phyloP scores from a whole-genome alignment of 1,140 invertebrate species.

The Branchinecta lynchi region DNA sequence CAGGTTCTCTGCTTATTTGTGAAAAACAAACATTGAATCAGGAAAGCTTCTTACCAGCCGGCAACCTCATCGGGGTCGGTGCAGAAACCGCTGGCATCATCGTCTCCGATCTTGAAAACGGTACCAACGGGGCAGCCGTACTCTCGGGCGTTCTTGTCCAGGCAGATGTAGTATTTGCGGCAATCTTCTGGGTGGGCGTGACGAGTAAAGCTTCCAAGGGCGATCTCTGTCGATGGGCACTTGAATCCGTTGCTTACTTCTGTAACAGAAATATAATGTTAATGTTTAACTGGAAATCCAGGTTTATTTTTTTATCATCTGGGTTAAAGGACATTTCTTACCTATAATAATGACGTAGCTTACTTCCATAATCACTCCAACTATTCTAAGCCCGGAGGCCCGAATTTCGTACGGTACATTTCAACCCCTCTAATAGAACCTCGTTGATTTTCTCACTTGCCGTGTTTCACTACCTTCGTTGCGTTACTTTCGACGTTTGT shows the following conservation, averaged over 20 bases:
- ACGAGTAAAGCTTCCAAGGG: slow-evolving; percentile 71
- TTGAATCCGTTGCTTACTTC: slow-evolving; percentile 75
- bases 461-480: too few relatives aligned
- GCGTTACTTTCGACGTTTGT: too few relatives aligned
- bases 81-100: slow-evolving; percentile 75
- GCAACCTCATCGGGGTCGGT: slow-evolving; percentile 83
- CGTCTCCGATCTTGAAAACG: slow-evolving; percentile 82
- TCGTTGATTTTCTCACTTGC: too few relatives aligned
- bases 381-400: too few relatives aligned
- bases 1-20: slow-evolving; percentile 19
- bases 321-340: too few relatives aligned
- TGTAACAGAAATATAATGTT: slow-evolving; percentile 30
- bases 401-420: too few relatives aligned
- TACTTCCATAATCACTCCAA: too few relatives aligned
- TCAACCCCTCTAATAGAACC: too few relatives aligned
- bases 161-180: slow-evolving; percentile 76
- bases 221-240: slow-evolving; percentile 61
- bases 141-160: slow-evolving; percentile 72
- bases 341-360: too few relatives aligned
- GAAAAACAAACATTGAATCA: slow-evolving; percentile 22
- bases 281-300: too few relatives aligned
- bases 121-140: slow-evolving; percentile 90
- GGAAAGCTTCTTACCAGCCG: slow-evolving; percentile 59
- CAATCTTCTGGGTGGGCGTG: slow-evolving; percentile 89
- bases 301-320: too few relatives aligned